Percentiles rank a stretch among this genome's conserved stretches.
Evolutionary conservation across 1,140 invertebrate genomes (phyloP).

Genomic region (Notospermus geniculatus): DNA sequence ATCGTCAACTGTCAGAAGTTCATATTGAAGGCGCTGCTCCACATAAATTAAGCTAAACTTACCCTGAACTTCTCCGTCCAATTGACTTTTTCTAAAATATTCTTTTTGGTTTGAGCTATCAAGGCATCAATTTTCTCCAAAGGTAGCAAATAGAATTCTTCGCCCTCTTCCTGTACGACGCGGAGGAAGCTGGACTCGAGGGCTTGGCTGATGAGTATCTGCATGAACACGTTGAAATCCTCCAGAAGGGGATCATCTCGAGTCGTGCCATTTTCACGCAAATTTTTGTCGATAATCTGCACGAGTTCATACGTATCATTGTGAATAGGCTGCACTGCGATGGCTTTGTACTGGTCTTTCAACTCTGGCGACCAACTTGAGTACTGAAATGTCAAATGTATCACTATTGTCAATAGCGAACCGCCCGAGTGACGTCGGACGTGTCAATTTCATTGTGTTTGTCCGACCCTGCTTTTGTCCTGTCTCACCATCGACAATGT

Average conservation of each 20-base stretch:
- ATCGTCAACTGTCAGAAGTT: too few species aligned
- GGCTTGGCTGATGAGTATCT: constrained; percentile 49
- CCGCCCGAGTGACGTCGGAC: too few species aligned
- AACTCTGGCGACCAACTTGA: constrained; percentile 44
- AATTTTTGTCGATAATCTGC: constrained; percentile 39
- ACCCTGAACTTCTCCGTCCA: constrained; percentile 47
- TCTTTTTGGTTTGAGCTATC: constrained; percentile 33
- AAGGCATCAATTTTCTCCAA: constrained; percentile 42
- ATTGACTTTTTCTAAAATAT: constrained; percentile 36
- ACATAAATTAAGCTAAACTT: neutral
- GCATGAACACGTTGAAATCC: constrained; percentile 52
- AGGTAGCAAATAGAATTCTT: constrained; percentile 44
- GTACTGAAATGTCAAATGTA: too few species aligned
- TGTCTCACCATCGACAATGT: too few species aligned
- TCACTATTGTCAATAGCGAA: too few species aligned
- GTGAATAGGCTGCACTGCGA: constrained; percentile 29
- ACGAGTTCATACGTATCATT: constrained; percentile 29
- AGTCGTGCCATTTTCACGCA: constrained; percentile 43
- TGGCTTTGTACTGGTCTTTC: constrained; percentile 34
- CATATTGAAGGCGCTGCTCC: neutral
- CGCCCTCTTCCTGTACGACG: constrained; percentile 37
- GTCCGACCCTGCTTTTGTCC: too few species aligned
- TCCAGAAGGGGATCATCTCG: constrained; percentile 50
- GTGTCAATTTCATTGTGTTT: too few species aligned
- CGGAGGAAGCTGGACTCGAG: constrained; percentile 42